Percentiles rank a stretch among this genome's conserved stretches.
These are phyloP conservation scores for Mico argentatus DNA, from an alignment of 2,797 vertebrate genomes.

Conservation along the genomic window DNA sequence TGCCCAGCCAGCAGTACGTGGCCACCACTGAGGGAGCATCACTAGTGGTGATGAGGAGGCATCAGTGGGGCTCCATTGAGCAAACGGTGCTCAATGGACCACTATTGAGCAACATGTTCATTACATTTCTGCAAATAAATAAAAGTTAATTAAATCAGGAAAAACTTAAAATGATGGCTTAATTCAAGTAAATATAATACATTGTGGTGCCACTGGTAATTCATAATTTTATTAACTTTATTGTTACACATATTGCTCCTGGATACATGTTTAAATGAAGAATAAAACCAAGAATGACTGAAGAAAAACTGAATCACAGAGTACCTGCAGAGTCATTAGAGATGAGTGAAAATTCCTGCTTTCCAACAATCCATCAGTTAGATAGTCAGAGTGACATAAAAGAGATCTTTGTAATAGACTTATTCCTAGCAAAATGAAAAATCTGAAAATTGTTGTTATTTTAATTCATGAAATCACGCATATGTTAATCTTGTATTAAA, in stretches of 20 bases:
- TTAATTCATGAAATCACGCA: neutral
- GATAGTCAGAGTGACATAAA: neutral
- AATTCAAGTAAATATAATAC: neutral
- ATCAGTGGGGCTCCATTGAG: neutral
- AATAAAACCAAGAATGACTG: neutral
- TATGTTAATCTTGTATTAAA: neutral
- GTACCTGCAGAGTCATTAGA: neutral
- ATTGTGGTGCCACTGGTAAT: neutral
- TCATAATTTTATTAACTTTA: neutral
- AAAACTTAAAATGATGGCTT: neutral
- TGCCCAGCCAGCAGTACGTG: rapidly evolving
- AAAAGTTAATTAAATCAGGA: neutral
- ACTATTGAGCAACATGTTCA: neutral
- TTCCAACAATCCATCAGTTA: neutral
- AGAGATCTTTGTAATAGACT: neutral
- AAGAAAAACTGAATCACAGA: neutral
- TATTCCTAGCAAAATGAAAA: neutral
- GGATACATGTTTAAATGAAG: neutral
- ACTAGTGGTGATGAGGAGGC: neutral
- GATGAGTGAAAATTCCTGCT: neutral
- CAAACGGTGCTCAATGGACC: neutral
- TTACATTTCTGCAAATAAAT: neutral
- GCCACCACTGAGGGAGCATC: neutral
- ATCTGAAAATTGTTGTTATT: neutral
- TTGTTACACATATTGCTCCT: neutral